Evolutionary conservation across 2,888 invertebrate genomes (phyloP), one percentile per base, ranked within the genome.

Genomic region (Habrosyne pyritoides): DNA sequence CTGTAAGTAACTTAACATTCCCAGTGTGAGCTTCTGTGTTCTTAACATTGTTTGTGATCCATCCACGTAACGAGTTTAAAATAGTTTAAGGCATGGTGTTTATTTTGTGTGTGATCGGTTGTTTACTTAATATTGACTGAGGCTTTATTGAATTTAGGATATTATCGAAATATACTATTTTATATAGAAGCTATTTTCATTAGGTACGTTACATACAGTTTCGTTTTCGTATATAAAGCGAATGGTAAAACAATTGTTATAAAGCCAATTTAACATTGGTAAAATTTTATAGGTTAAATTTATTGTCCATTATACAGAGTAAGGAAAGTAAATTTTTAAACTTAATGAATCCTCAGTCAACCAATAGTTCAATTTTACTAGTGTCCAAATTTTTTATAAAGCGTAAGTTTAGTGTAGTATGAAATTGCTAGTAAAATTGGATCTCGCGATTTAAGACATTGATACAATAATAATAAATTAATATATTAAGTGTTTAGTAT

Each of bases 1-100:
- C 91, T 92, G 91, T 92, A 86, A 81, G 81, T 81, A 84, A 86
- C 87, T 81, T 88, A 88, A 91, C 91, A 91, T 92, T 91, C 90
- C 91, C 86, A 85, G 89, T 90, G 83, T 90, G 90, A 76, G 88
- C 89, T 90, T 90, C 83, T 84, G 84, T 90, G 85, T 86, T n/a
- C 30, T 81, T 88, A 90, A 91, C 88, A 88, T 79, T 87, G 89
- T 89, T 90, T 91, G 91, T 91, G 91, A 89, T 90, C 91, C 88
- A 91, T 91, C 87, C 88, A 87, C 78, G 79, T 86, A 86, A 83
- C 84, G 82, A 81, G 74, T 85, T 75, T 75, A 73, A 54, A 59
- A 79, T 87, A 76, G 70, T 71, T 69, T 90, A 89, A 87, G 87
- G 91, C 91, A 92, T 91, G 88, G 77, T 83, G 87, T 88, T 89